Conservation (phyloP, 2,888 invertebrate species). For the Meghimatium bilineatum region DNA sequence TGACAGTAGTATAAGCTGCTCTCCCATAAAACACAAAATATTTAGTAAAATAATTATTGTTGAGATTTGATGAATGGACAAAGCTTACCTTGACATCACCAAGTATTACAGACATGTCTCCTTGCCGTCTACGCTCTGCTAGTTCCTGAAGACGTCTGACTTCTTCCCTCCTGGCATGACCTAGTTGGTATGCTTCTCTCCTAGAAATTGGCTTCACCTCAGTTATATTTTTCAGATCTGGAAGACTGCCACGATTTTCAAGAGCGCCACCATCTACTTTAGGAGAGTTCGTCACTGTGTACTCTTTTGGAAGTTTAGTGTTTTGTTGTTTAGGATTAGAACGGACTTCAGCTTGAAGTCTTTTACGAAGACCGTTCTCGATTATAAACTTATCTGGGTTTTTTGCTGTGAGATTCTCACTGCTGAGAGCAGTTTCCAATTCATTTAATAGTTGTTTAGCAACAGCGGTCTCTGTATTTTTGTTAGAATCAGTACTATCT, state of each 20-base stretch:
- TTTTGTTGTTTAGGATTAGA: slow-evolving; percentile 52
- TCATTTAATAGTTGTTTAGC: slow-evolving; percentile 52
- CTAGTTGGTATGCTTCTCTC: slow-evolving; percentile 93
- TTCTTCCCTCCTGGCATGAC: slow-evolving; percentile 85
- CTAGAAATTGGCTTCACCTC: slow-evolving; percentile 91
- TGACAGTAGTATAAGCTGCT: no score
- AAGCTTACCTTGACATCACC: slow-evolving; percentile 74
- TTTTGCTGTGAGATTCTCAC: slow-evolving; percentile 67
- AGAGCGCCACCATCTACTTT: slow-evolving; percentile 31
- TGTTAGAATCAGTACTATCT: slow-evolving; percentile 44
- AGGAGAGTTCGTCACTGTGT: slow-evolving; percentile 82
- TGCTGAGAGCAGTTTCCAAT: slow-evolving; percentile 68
- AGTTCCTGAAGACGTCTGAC: slow-evolving; percentile 89
- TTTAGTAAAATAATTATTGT: no score
- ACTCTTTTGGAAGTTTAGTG: slow-evolving; percentile 79
- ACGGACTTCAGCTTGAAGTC: slow-evolving; percentile 69
- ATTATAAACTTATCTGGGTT: slow-evolving; percentile 74
- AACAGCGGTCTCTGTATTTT: slow-evolving; percentile 14
- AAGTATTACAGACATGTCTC: slow-evolving; percentile 75
- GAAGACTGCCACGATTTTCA: slow-evolving; percentile 87
- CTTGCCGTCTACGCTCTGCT: slow-evolving; percentile 72
- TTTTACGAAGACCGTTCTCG: slow-evolving; percentile 76
- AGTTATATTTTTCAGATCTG: slow-evolving; percentile 85
- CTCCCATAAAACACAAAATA: no score
- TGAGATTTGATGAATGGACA: no score